Conservation (phyloP, 2,797 vertebrate genomes). For the Echiichthys vipera region DNA sequence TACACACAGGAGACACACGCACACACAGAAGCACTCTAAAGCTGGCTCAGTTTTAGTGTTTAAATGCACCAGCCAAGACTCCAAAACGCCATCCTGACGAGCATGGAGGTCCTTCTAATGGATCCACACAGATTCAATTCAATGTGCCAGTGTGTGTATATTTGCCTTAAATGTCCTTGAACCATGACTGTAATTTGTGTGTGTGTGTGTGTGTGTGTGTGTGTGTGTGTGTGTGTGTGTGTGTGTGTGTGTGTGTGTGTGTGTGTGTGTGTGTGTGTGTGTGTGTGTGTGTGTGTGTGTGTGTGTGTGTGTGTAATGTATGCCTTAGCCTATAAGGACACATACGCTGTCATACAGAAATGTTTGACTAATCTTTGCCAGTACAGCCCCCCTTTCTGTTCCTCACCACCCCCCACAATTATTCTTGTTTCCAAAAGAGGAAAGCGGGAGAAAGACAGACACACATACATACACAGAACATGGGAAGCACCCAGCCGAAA, state of each 20-base stretch:
- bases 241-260: slow-evolving; percentile 8
- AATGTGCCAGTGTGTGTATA: slow-evolving; percentile 40
- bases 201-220: background rate
- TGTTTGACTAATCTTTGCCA: slow-evolving; percentile 57
- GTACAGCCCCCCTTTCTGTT: slow-evolving; percentile 3
- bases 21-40: slow-evolving; percentile 64
- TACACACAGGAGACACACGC: slow-evolving; percentile 15
- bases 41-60: slow-evolving; percentile 66
- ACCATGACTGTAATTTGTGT: slow-evolving; percentile 51
- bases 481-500: slow-evolving; percentile 78
- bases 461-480: slow-evolving; percentile 52
- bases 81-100: slow-evolving; percentile 52
- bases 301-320: slow-evolving; percentile 23
- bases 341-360: slow-evolving; percentile 40
- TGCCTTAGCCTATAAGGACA: slow-evolving; percentile 6
- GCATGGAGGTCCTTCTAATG: slow-evolving; percentile 75
- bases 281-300: slow-evolving; percentile 1
- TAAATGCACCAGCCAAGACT: slow-evolving; percentile 67
- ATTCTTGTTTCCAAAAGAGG: slow-evolving; percentile 71
- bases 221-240: background rate
- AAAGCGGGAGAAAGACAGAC: slow-evolving; percentile 51
- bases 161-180: slow-evolving; percentile 69
- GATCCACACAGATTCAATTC: slow-evolving; percentile 61
- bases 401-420: slow-evolving; percentile 7
- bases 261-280: background rate